A percentile compares a stretch with the other conserved stretches of the same genome.
Evolutionary conservation across 2,888 invertebrate species (phyloP).

Genomic region (Sphecodes monilicornis): DNA sequence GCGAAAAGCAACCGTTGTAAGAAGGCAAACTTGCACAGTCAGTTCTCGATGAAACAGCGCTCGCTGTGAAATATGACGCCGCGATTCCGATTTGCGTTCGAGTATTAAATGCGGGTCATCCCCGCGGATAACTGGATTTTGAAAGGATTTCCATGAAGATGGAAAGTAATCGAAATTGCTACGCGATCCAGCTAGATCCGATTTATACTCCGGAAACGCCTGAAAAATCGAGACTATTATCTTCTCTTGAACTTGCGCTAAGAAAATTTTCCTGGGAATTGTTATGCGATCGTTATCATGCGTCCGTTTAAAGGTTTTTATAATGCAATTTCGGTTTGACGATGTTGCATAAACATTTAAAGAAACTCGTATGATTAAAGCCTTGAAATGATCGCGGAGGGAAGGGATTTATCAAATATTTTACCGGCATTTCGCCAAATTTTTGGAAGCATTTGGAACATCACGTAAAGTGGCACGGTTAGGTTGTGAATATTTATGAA

Average conservation of each 20-base stretch:
- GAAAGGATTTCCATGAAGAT: too few species aligned
- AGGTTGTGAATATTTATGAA: constrained; percentile 3
- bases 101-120: neutral
- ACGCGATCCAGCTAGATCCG: neutral
- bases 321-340: neutral
- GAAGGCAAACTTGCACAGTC: constrained; percentile 7
- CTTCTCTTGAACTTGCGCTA: neutral
- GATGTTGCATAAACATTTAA: neutral
- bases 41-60: constrained; percentile 11
- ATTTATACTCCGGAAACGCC: neutral
- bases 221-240: neutral
- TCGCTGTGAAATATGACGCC: neutral
- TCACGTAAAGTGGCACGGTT: neutral
- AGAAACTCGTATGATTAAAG: neutral
- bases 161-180: neutral
- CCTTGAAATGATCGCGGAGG: neutral
- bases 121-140: neutral
- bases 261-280: neutral
- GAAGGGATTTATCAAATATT: neutral
- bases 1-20: neutral
- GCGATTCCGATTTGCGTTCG: constrained; percentile 4
- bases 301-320: neutral
- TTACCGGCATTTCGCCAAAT: neutral
- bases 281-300: neutral
- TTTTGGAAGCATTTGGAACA: neutral